Evolutionary conservation across 1,140 invertebrate species (phyloP), one percentile per base, ranked within the genome.

Genomic region (Hyphantria cunea): DNA sequence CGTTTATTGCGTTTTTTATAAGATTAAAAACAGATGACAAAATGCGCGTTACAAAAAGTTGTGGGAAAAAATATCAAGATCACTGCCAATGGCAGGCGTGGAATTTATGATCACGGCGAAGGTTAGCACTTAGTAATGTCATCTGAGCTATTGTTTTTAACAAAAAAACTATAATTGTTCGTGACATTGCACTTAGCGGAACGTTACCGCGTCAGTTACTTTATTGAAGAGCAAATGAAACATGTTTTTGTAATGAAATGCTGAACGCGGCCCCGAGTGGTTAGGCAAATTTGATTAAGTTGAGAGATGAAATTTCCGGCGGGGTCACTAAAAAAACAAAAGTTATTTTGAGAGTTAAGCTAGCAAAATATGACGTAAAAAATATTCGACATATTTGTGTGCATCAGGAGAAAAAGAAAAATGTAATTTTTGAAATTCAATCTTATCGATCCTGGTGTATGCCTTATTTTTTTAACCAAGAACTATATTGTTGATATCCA

Each of bases 11-110:
- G 37, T 64, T 70, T 69, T 48, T 55, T 68, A 37, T 66, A 48
- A 47, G 33, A 44, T 66, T 49, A 66, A 70, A 66, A 70, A 70
- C 42, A 48, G 52, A 64, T 62, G 71, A 66, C 60, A 67, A 67
- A 68, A 66, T 64, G n/a, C 64, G 41, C 32, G 39, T 32, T 33
- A 45, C 61, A 75, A 72, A 72, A 69, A 67, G 41, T 48, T 59
- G 33, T 59, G 44, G 14, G 54, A 82, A 79, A 85, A 79, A 72
- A 58, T 70, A 74, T 81, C 82, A 86, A 86, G 82, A 86, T 82
- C 84, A 84, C 66, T 83, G 74, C 66, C 84, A 84, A 80, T 78
- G 78, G 52, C 72, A 70, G 58, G 59, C 60, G 61, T 58, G 61
- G 68, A 69, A 74, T 68, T 69, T 66, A 67, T 75, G 70, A 64